Conservation (phyloP, 2,888 invertebrate species). For the Coenonympha arcania region DNA sequence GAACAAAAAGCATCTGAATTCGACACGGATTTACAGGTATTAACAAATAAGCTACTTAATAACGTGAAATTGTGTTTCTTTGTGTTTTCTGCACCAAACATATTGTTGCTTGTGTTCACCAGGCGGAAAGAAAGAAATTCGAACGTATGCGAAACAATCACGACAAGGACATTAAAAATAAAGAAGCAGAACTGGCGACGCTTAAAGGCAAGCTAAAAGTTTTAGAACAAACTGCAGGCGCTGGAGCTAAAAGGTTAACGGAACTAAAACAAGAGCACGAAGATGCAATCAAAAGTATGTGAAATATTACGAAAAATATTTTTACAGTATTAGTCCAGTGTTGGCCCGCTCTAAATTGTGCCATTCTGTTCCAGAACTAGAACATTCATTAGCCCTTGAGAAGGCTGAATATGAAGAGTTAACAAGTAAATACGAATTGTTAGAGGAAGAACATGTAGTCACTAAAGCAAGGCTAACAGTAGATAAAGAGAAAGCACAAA, state of each 20-base stretch:
- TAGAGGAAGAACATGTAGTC: conserved; percentile 88
- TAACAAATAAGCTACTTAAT: background rate
- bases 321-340: background rate
- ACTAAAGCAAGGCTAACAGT: conserved; percentile 86
- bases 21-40: conserved; percentile 75
- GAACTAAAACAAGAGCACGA: conserved; percentile 80
- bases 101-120: no score
- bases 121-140: conserved; percentile 78
- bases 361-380: conserved; percentile 72
- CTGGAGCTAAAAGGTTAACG: conserved; percentile 76
- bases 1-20: conserved; percentile 77
- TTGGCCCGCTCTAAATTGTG: background rate
- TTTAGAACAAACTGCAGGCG: conserved; percentile 76
- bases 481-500: conserved; percentile 85
- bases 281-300: conserved; percentile 80
- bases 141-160: conserved; percentile 79
- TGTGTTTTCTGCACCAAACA: no score
- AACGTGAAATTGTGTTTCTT: no score
- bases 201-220: conserved; percentile 82
- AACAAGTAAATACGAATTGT: conserved; percentile 85
- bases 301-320: background rate
- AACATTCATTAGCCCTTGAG: conserved; percentile 78
- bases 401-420: conserved; percentile 85
- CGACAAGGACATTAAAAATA: conserved; percentile 84
- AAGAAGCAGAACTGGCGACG: conserved; percentile 83